Evolutionary conservation across 2,797 vertebrate species (phyloP), one percentile per base, ranked within the genome.

Genomic region (Anguilla pacifica): DNA sequence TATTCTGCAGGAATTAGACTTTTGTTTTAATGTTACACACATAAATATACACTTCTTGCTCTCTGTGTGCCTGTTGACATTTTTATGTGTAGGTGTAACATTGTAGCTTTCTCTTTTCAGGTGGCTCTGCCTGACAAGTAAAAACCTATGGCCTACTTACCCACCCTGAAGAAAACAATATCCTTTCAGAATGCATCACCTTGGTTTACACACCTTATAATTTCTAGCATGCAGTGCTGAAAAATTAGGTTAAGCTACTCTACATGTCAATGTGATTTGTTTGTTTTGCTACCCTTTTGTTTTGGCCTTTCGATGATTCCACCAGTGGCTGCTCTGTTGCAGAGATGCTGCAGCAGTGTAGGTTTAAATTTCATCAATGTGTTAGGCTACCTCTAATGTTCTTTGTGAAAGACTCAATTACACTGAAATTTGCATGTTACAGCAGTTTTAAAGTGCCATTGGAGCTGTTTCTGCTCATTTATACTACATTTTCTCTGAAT

Each of bases 211-310:
- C 15, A 35, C 51, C 49, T 55, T 59, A 59, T 84, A 28, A 84
- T 84, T 57, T 35, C 83, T 35, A 84, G 53, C 83, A 59, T 28
- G 28, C 31, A 55, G 53, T 55, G 51, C 55, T 57, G 83, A 55
- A 57, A 57, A 55, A 49, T 84, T 19, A 43, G 83, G 83, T 84
- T 31, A 84, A 57, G 31, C 11, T 55, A 84, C n/a, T 55, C 59
- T 22, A 64, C 84, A 43, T 61, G 57, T 85, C 84, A 61, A 5
- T 85, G 57, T 85, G 39, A 85, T 61, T 85, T n/a, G 84, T 85
- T 85, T 39, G 19, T 82, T 19, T 59, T 85, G 57, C 53, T 61
- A 39, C 15, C 35, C 31, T 19, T n/a, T n/a, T n/a, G n/a, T n/a
- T n/a, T 59, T 85, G 84, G 84, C 84, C 55, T 61, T 6, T 39